A percentile compares a stretch with the other conserved stretches of the same genome.
phyloP scores from a whole-genome alignment of 2,888 invertebrate genomes.

The Mechanitis messenoides region DNA sequence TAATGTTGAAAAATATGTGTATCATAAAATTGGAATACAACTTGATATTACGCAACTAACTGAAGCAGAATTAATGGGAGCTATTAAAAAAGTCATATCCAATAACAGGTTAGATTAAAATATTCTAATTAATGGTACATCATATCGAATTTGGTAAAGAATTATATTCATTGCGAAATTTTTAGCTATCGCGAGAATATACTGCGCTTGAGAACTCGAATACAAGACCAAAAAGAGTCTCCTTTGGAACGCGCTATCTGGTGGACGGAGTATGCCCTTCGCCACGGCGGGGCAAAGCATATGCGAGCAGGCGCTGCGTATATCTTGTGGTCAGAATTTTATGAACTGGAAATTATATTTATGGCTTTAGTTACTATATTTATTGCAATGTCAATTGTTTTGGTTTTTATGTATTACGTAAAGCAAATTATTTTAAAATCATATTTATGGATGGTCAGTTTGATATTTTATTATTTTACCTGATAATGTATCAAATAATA shows the following conservation, averaged over 20 bases:
- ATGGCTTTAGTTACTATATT: slow-evolving; percentile 1
- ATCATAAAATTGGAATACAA: slow-evolving; percentile 43
- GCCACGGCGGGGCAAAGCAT: slow-evolving; percentile 36
- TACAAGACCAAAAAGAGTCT: slow-evolving; percentile 33
- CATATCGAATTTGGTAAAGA: too few species aligned
- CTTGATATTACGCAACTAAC: slow-evolving; percentile 42
- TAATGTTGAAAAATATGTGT: slow-evolving; percentile 45
- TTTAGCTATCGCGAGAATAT: slow-evolving; percentile 34
- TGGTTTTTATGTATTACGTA: too few species aligned
- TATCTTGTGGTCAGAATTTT: slow-evolving; percentile 33
- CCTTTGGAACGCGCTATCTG: slow-evolving; percentile 41
- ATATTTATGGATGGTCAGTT: too few species aligned
- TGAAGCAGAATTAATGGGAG: slow-evolving; percentile 34
- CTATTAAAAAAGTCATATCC: slow-evolving; percentile 34
- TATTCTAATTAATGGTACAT: background rate
- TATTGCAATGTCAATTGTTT: too few species aligned
- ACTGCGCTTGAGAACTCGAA: slow-evolving; percentile 24
- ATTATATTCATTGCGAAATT: slow-evolving; percentile 3
- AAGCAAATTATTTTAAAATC: too few species aligned
- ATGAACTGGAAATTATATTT: slow-evolving; percentile 31
- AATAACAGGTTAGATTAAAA: slow-evolving; percentile 36
- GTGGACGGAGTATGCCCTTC: slow-evolving; percentile 42
- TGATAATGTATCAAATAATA: too few species aligned
- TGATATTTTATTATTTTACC: too few species aligned
- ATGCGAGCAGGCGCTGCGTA: slow-evolving; percentile 34